These are phyloP conservation scores for Halichoerus grypus DNA, from an alignment of 2,113 vertebrate genomes.

Conservation along the genomic window DNA sequence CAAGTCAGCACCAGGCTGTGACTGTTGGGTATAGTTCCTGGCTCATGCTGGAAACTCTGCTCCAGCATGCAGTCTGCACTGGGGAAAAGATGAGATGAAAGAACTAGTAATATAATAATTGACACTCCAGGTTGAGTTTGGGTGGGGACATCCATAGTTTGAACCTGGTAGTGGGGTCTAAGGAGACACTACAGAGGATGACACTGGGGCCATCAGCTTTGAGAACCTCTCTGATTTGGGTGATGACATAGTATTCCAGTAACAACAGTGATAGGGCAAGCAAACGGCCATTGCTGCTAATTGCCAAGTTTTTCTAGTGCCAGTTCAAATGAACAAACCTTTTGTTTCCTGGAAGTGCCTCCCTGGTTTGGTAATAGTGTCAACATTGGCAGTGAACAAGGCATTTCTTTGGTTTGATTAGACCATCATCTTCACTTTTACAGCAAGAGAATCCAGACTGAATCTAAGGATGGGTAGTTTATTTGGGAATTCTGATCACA, in stretches of 20 bases:
- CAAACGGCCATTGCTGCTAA: background rate
- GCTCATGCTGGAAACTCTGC: background rate
- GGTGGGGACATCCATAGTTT: background rate
- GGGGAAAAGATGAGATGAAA: background rate
- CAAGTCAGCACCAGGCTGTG: background rate
- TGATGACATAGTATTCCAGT: background rate
- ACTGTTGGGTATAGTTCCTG: background rate
- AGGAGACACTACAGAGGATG: background rate
- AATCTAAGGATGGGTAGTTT: background rate
- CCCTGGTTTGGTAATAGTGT: background rate
- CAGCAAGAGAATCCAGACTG: background rate
- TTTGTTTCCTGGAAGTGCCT: background rate
- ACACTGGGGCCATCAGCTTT: background rate
- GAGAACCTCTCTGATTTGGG: background rate
- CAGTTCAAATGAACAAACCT: background rate
- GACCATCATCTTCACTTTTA: background rate
- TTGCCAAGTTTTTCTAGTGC: background rate
- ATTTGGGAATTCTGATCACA: background rate
- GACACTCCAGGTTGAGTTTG: background rate
- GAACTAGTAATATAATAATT: background rate
- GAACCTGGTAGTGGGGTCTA: background rate
- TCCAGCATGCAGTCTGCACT: background rate
- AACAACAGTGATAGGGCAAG: background rate
- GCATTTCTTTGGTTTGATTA: conserved; percentile 4
- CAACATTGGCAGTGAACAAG: background rate